Evolutionary conservation across 1,140 invertebrate genomes (phyloP).

Genomic region (Eumeta japonica): DNA sequence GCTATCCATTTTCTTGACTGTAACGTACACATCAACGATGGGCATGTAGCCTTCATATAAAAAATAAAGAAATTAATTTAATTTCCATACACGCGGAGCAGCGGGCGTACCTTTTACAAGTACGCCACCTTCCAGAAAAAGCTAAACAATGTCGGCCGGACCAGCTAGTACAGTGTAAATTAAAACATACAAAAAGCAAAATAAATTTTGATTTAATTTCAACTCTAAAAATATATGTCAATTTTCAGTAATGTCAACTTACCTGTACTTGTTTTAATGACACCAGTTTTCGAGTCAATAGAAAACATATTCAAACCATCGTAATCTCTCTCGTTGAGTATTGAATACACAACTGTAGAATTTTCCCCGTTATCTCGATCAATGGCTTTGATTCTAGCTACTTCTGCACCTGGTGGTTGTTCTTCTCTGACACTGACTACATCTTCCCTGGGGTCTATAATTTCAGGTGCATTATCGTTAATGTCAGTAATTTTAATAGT

Average conservation of each 20-base stretch:
- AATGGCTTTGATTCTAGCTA: slow-evolving; percentile 79
- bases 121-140: no score
- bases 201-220: no score
- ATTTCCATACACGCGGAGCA: no score
- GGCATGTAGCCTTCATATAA: no score
- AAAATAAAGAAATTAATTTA: slow-evolving; percentile 1
- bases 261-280: slow-evolving; percentile 80
- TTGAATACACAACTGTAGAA: slow-evolving; percentile 82
- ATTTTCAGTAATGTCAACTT: no score
- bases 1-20: no score
- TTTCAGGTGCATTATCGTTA: slow-evolving; percentile 88
- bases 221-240: no score
- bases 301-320: slow-evolving; percentile 82
- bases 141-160: no score
- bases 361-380: slow-evolving; percentile 88
- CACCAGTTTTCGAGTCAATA: slow-evolving; percentile 83
- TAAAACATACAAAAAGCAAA: no score
- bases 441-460: slow-evolving; percentile 84
- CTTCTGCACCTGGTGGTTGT: slow-evolving; percentile 80
- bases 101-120: no score
- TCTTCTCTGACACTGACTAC: slow-evolving; percentile 85
- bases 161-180: no score
- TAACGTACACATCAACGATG: no score
- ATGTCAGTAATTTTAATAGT: slow-evolving; percentile 77
- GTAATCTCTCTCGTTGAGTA: slow-evolving; percentile 79